Evolutionary conservation across 2,113 vertebrate species (phyloP).

Genomic region (Sciurus niger): DNA sequence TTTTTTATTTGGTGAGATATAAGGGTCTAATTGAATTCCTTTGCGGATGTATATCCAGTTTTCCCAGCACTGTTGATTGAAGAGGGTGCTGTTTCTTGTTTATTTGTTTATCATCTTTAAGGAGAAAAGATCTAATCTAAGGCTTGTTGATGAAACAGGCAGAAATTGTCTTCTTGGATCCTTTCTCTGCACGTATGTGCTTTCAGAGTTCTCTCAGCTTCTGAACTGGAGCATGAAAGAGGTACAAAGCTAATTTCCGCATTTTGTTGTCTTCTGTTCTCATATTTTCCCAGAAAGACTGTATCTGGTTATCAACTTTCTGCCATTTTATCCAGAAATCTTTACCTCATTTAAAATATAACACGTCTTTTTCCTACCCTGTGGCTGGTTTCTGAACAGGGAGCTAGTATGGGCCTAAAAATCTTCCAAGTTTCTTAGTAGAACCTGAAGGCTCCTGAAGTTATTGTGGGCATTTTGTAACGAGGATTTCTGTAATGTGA

Average conservation of each 20-base stretch:
- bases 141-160: not conserved
- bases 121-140: not conserved
- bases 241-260: not conserved
- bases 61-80: not conserved
- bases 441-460: not conserved
- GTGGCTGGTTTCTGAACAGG: slow-evolving; percentile 1
- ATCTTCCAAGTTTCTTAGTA: slow-evolving; percentile 24
- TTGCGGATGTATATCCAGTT: not conserved
- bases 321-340: slow-evolving; percentile 41
- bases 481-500: not conserved
- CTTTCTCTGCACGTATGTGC: not conserved
- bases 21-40: not conserved
- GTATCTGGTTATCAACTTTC: not conserved
- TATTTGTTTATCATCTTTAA: slow-evolving; percentile 1
- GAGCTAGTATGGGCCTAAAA: not conserved
- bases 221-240: not conserved
- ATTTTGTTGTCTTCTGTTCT: slow-evolving; percentile 15
- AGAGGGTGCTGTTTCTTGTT: not conserved
- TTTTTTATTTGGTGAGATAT: not conserved
- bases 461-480: slow-evolving; percentile 10
- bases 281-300: slow-evolving; percentile 30
- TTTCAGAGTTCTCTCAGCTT: not conserved
- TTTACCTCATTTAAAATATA: slow-evolving; percentile 1
- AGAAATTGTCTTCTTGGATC: not conserved
- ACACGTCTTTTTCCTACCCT: not conserved